Percentiles rank a stretch among this genome's conserved stretches.
Conservation (phyloP, 2,888 invertebrate species). For the Xylota segnis region DNA sequence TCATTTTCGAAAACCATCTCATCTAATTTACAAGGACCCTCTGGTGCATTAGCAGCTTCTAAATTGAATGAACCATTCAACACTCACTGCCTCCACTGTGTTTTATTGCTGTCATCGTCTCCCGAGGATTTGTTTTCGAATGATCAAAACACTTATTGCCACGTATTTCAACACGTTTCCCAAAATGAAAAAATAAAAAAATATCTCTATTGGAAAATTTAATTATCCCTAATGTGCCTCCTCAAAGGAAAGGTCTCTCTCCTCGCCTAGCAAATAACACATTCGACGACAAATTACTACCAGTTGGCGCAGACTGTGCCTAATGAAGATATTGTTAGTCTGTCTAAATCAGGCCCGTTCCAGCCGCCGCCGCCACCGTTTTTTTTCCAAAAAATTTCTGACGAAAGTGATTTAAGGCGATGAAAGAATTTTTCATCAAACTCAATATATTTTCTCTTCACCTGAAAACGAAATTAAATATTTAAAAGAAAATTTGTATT, state of each 20-base stretch:
- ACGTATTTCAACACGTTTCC: conserved; percentile 23
- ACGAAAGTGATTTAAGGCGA: conserved; percentile 48
- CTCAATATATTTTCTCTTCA: conserved; percentile 26
- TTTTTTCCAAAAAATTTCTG: conserved; percentile 15
- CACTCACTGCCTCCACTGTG: not conserved
- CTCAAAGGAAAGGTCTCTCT: not conserved
- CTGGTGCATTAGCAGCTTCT: too few species aligned
- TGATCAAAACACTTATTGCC: conserved; percentile 37
- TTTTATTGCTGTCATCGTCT: conserved; percentile 13
- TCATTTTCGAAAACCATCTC: too few species aligned
- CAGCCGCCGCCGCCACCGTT: too few species aligned
- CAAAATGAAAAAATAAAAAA: conserved; percentile 3
- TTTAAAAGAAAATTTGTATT: conserved; percentile 73
- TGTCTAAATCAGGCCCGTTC: conserved; percentile 1
- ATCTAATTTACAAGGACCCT: too few species aligned
- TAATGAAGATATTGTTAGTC: conserved; percentile 56
- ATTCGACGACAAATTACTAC: conserved; percentile 23
- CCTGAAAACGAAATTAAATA: conserved; percentile 70
- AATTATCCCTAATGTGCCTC: conserved; percentile 38
- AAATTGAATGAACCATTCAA: too few species aligned
- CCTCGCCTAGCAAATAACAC: not conserved
- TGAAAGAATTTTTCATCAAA: conserved; percentile 31
- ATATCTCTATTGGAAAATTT: conserved; percentile 46
- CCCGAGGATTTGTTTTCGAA: conserved; percentile 26
- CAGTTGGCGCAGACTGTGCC: not conserved